Percentiles rank a stretch among this genome's conserved stretches.
Evolutionary conservation across 2,797 vertebrate species (phyloP).

Genomic region (Holocentrus rufus): DNA sequence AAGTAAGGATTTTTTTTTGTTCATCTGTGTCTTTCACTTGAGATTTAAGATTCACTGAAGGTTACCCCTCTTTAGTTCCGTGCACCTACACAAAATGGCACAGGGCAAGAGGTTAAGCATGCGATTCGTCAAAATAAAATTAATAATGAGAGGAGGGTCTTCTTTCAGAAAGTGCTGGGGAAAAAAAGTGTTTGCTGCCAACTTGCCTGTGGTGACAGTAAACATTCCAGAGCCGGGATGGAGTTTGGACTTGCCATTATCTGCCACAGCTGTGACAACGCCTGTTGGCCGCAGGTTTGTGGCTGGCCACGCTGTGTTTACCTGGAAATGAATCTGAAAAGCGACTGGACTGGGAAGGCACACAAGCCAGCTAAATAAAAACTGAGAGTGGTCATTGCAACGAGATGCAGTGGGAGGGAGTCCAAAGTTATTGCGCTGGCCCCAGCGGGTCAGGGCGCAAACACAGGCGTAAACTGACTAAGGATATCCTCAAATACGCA

Average conservation of each 20-base stretch:
- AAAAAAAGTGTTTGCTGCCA: constrained; percentile 87
- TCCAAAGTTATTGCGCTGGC: constrained; percentile 79
- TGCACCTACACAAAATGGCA: constrained; percentile 44
- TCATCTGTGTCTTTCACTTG: constrained; percentile 22
- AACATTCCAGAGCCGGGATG: constrained; percentile 89
- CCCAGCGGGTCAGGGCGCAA: constrained; percentile 82
- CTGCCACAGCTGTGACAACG: constrained; percentile 89
- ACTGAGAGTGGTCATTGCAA: constrained; percentile 75
- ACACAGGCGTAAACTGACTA: constrained; percentile 80
- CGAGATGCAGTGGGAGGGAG: constrained; percentile 79
- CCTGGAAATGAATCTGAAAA: constrained; percentile 93
- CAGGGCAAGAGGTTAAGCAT: constrained; percentile 78
- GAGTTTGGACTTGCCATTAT: constrained; percentile 84
- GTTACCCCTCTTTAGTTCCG: constrained; percentile 48
- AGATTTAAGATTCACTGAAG: constrained; percentile 64
- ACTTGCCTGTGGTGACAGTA: constrained; percentile 89
- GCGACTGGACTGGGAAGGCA: constrained; percentile 83
- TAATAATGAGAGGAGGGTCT: constrained; percentile 80
- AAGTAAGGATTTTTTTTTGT: constrained; percentile 59
- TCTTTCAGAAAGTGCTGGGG: constrained; percentile 76
- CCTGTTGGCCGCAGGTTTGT: constrained; percentile 86
- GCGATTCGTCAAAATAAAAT: constrained; percentile 85
- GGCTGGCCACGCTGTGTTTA: constrained; percentile 88
- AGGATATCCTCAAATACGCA: constrained; percentile 84
- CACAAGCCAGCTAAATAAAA: constrained; percentile 84